phyloP scores from a whole-genome alignment of 1,140 invertebrate genomes.

The Brachionus sp. region DNA sequence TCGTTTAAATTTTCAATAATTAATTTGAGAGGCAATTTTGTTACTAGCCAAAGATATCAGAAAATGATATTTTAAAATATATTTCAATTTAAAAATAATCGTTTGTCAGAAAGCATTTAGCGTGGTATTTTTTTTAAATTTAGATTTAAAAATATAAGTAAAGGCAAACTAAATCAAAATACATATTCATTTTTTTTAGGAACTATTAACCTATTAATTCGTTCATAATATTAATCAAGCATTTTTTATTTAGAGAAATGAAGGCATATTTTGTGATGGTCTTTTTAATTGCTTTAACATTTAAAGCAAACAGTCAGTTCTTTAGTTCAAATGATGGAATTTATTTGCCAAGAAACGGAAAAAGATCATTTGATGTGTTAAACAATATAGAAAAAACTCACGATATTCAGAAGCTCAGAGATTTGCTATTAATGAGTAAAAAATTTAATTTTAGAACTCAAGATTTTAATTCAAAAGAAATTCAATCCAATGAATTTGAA shows the following conservation, averaged over 20 bases:
- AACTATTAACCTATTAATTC: no score
- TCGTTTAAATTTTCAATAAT: not conserved
- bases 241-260: constrained; percentile 10
- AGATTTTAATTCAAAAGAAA: not conserved
- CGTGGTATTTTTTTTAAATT: not conserved
- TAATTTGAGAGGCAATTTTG: not conserved
- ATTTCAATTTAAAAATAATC: not conserved
- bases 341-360: constrained; percentile 41
- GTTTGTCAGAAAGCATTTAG: not conserved
- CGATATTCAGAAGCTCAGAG: not conserved
- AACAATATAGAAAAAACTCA: not conserved
- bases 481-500: not conserved
- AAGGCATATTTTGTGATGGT: not conserved
- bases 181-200: no score
- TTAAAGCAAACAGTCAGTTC: not conserved
- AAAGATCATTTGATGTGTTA: not conserved
- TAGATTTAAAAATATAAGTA: not conserved
- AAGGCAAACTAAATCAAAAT: no score
- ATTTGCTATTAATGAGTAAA: not conserved
- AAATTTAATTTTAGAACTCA: not conserved
- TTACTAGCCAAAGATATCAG: not conserved
- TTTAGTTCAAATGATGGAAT: constrained; percentile 43
- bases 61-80: constrained; percentile 2
- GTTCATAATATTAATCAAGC: no score
- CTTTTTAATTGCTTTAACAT: not conserved